Percentiles rank a stretch among this genome's conserved stretches.
phyloP scores from a whole-genome alignment of 2,888 invertebrate genomes.

The Macaria liturata region DNA sequence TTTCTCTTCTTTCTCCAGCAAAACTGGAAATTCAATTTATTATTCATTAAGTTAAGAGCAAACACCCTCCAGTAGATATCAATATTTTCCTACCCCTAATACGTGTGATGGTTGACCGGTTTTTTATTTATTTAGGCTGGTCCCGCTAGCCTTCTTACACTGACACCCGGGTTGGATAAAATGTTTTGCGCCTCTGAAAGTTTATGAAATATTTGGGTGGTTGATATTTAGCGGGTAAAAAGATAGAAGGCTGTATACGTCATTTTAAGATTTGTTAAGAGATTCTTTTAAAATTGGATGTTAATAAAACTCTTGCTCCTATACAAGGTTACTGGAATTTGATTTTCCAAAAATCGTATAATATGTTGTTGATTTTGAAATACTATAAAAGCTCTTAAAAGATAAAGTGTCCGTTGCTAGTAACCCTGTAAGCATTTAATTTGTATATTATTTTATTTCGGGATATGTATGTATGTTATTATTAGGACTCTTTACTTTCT shows the following conservation, averaged over 20 bases:
- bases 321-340: too few relatives aligned
- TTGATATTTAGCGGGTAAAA: conserved; percentile 17
- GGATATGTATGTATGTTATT: too few relatives aligned
- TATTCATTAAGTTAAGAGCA: conserved; percentile 33
- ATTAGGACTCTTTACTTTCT: too few relatives aligned
- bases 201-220: conserved; percentile 19
- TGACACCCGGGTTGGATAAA: conserved; percentile 33
- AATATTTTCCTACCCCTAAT: conserved; percentile 35
- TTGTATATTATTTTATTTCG: too few relatives aligned
- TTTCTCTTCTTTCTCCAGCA: background rate
- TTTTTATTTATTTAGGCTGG: conserved; percentile 39
- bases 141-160: conserved; percentile 29
- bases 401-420: too few relatives aligned
- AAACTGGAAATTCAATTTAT: conserved; percentile 26
- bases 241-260: conserved; percentile 3
- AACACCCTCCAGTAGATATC: conserved; percentile 30
- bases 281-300: too few relatives aligned
- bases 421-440: too few relatives aligned
- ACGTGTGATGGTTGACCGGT: conserved; percentile 34
- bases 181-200: conserved; percentile 25
- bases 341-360: too few relatives aligned
- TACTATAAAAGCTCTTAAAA: too few relatives aligned
- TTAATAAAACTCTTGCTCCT: too few relatives aligned
- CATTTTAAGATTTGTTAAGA: background rate
- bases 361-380: too few relatives aligned